These are phyloP conservation scores for Microplitis demolitor DNA, from an alignment of 1,140 invertebrate species.

Conservation along the genomic window DNA sequence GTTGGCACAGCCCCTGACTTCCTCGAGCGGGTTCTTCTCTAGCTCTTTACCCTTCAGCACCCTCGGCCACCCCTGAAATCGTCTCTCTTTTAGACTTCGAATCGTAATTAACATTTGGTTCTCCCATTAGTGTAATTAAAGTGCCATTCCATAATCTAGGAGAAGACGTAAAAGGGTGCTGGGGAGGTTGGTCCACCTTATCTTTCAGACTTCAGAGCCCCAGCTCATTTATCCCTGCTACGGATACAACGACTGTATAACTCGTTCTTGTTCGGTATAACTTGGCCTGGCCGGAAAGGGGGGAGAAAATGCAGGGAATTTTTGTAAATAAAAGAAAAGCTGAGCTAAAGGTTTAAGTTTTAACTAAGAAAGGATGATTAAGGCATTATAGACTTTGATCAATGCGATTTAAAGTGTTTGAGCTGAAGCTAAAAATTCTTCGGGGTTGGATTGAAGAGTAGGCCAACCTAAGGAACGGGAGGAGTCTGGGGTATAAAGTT, in stretches of 20 bases:
- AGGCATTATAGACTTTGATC: constrained; percentile 44
- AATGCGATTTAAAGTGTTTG: background rate
- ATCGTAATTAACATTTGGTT: constrained; percentile 76
- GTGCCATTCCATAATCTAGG: constrained; percentile 67
- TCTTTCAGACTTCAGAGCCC: constrained; percentile 61
- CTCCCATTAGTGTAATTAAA: constrained; percentile 76
- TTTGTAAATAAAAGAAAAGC: background rate
- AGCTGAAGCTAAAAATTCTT: background rate
- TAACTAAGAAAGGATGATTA: constrained; percentile 42
- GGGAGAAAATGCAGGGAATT: constrained; percentile 13
- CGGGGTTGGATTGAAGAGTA: background rate
- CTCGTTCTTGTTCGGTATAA: constrained; percentile 45
- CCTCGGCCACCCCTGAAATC: constrained; percentile 35
- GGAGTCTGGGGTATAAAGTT: no score
- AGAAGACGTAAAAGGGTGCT: constrained; percentile 44
- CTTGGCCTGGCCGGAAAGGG: background rate
- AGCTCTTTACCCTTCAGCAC: background rate
- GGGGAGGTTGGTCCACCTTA: constrained; percentile 53
- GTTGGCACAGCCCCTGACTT: constrained; percentile 39
- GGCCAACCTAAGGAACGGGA: background rate
- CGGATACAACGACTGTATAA: constrained; percentile 51
- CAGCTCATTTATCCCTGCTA: constrained; percentile 23
- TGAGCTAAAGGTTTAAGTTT: constrained; percentile 34
- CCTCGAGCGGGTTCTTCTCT: constrained; percentile 30
- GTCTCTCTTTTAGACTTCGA: constrained; percentile 70